Percentiles rank a stretch among this genome's conserved stretches.
These are phyloP conservation scores for Sthenelais limicola DNA, from an alignment of 2,888 invertebrate species.

Conservation along the genomic window DNA sequence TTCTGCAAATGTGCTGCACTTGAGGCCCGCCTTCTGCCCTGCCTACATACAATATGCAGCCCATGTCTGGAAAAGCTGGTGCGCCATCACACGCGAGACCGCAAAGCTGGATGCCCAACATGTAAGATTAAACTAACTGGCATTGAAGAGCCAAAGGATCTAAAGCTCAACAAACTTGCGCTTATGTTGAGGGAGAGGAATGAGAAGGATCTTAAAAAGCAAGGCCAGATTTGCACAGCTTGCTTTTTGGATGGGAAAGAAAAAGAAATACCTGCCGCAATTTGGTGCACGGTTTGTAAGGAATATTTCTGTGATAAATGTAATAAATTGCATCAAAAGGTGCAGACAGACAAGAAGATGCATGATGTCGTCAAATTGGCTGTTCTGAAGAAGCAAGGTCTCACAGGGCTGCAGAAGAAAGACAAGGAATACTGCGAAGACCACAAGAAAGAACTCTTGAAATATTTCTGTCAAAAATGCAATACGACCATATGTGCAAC, in stretches of 20 bases:
- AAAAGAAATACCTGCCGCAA: background rate
- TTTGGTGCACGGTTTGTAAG: slow-evolving; percentile 28
- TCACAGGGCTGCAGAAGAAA: slow-evolving; percentile 2
- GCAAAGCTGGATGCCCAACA: slow-evolving; percentile 6
- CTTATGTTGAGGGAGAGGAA: slow-evolving; percentile 11
- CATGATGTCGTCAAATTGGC: slow-evolving; percentile 15
- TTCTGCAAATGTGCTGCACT: slow-evolving; percentile 20
- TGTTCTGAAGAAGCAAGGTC: background rate
- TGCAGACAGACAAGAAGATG: background rate
- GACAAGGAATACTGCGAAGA: slow-evolving; percentile 21
- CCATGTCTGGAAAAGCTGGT: slow-evolving; percentile 30
- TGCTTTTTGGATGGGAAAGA: slow-evolving; percentile 19
- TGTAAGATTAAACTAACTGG: background rate
- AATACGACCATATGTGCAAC: slow-evolving; percentile 14
- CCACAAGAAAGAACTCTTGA: slow-evolving; percentile 29
- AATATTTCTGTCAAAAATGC: slow-evolving; percentile 32
- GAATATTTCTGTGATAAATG: slow-evolving; percentile 40
- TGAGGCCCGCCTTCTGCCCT: slow-evolving; percentile 29
- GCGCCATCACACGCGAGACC: background rate
- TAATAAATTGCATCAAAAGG: slow-evolving; percentile 18
- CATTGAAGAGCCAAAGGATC: background rate
- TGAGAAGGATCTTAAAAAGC: slow-evolving; percentile 4
- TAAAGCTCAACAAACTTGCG: slow-evolving; percentile 25
- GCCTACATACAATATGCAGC: slow-evolving; percentile 29
- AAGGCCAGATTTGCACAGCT: slow-evolving; percentile 1